A percentile compares a stretch with the other conserved stretches of the same genome.
phyloP scores from a whole-genome alignment of 2,113 vertebrate genomes.

The Rhegmatorhina hoffmannsi region DNA sequence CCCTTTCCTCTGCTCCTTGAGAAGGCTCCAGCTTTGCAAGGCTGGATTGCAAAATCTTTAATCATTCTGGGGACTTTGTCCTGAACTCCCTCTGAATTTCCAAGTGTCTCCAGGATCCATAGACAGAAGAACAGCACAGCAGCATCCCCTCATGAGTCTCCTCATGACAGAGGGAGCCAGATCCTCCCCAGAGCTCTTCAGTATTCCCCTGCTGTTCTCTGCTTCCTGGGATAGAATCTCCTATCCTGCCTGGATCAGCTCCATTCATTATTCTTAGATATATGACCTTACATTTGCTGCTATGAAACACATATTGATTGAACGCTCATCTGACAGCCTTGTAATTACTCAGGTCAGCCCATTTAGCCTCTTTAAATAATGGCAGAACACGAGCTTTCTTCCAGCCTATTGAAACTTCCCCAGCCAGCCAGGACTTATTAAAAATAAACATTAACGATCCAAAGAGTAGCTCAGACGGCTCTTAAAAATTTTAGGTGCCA shows the following conservation, averaged over 20 bases:
- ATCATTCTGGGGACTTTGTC: neutral
- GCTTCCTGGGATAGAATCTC: neutral
- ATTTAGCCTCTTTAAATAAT: slow-evolving; percentile 38
- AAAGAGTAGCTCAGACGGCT: slow-evolving; percentile 14
- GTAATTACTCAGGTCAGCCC: slow-evolving; percentile 43
- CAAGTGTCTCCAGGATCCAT: rapidly evolving
- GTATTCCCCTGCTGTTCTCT: neutral
- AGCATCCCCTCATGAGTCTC: rapidly evolving
- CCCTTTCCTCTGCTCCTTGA: neutral
- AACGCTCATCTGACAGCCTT: slow-evolving; percentile 17
- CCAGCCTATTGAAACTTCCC: slow-evolving; percentile 24
- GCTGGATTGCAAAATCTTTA: neutral
- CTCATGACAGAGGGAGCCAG: rapidly evolving
- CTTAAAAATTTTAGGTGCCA: slow-evolving; percentile 60
- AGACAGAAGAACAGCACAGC: neutral
- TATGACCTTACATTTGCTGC: neutral
- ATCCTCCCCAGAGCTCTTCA: neutral
- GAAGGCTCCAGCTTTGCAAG: neutral
- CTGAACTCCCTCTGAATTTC: neutral
- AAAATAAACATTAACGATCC: slow-evolving; percentile 66
- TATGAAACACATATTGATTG: slow-evolving; percentile 35
- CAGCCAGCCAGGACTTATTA: slow-evolving; percentile 24
- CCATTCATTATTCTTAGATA: neutral
- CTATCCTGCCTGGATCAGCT: neutral
- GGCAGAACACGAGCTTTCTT: neutral